A percentile compares a stretch with the other conserved stretches of the same genome.
These are phyloP conservation scores for Varanus komodoensis DNA, from an alignment of 2,113 vertebrate species.

Conservation along the genomic window DNA sequence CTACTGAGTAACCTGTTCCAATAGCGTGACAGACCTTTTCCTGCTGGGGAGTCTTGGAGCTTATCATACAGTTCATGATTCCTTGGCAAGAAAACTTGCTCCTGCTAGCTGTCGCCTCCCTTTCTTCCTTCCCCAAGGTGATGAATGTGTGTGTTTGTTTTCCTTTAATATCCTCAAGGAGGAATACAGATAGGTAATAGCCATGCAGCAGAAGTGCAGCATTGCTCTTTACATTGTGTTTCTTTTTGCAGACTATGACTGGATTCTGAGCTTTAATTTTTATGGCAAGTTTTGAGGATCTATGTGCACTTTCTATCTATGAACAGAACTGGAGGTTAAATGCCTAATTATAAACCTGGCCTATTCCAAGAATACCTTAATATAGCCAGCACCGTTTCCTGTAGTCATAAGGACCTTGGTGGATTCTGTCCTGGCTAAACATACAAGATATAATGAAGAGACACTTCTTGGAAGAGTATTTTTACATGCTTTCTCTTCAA, in stretches of 20 bases:
- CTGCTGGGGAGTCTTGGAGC: neutral
- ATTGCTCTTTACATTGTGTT: neutral
- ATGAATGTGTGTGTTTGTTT: neutral
- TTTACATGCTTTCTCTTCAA: neutral
- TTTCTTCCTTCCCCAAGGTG: neutral
- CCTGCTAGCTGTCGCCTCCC: neutral
- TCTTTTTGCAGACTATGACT: neutral
- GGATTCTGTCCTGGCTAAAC: neutral
- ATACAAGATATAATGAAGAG: neutral
- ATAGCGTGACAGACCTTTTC: neutral
- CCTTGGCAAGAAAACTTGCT: neutral
- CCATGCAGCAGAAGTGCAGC: accelerated
- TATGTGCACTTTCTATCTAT: neutral
- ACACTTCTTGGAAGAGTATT: neutral
- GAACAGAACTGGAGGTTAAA: neutral
- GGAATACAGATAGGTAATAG: neutral
- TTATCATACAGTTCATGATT: neutral
- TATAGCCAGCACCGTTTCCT: neutral
- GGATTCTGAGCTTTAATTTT: neutral
- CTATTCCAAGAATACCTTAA: neutral
- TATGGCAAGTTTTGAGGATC: neutral
- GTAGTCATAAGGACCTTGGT: neutral
- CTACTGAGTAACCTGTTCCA: no score
- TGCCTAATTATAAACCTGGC: neutral
- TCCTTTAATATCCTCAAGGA: neutral